Base-by-base conservation (phyloP, 2,113 vertebrate species). In the Fregata magnificens region DNA sequence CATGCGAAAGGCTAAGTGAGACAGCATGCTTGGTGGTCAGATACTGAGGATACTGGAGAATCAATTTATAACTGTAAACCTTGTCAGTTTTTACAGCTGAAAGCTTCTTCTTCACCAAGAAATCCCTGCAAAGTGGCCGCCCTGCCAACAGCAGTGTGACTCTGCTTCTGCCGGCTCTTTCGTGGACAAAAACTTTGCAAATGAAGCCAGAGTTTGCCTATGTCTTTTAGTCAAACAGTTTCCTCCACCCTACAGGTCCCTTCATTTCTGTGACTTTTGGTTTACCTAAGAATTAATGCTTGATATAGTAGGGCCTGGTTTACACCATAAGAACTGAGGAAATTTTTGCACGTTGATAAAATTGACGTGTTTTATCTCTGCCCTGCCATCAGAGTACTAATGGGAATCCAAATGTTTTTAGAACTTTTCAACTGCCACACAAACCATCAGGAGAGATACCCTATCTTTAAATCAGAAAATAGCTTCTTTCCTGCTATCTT, bases 391-490 rank as follows among this genome's bases (percentile, higher is more conserved):
- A 86, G 78, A 90, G 88, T 88, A n/a, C 88, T 97, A 96, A 97
- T 88, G 95, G 95, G 72, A 98, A 97, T 95, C 81, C 91, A 95
- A 93, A 93, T 95, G 91, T 93, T 96, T 97, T 97, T 93, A 91
- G 83, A 97, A 97, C 74, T 97, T 97, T 97, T 88, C 71, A 93
- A 91, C 96, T 93, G 81, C 91, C 90, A 91, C 92, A 95, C 85
- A 96, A 90, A 72, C 93, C 7, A 7, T 96, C 67, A 79, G 76
- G 81, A 87, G 65, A 93, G 90, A 96, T 95, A 95, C 25, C 50
- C 44, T 97, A 96, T 97, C 97, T 94, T 86, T 76, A 96, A 96
- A 98, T 97, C 97, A 93, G 95, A 96, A 97, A 96, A 96, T 96
- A 97, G 86, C 93, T 96, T 94, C 18, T 76, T 95, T 92, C 76